A percentile compares a stretch with the other conserved stretches of the same genome.
phyloP scores from a whole-genome alignment of 1,140 invertebrate genomes.

The Sminthurinus signatus region DNA sequence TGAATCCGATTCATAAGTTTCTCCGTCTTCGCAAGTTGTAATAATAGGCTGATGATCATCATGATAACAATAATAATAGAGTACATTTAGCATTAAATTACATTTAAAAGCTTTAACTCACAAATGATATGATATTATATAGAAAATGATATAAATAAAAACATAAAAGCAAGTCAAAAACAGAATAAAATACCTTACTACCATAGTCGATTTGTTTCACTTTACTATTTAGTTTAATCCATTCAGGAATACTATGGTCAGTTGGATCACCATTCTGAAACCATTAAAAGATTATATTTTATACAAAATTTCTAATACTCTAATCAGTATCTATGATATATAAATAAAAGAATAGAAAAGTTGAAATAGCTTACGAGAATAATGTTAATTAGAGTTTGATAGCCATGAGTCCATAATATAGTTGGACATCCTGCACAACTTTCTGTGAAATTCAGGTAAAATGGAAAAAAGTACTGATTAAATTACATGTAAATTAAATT shows the following conservation, averaged over 20 bases:
- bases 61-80: too few relatives aligned
- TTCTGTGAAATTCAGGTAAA: too few relatives aligned
- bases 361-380: conserved; percentile 21
- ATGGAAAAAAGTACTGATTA: too few relatives aligned
- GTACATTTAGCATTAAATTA: too few relatives aligned
- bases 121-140: background rate
- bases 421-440: conserved; percentile 41
- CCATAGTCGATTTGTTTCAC: conserved; percentile 5
- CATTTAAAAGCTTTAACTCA: too few relatives aligned
- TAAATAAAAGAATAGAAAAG: background rate
- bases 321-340: background rate
- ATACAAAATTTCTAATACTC: background rate
- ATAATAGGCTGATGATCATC: conserved; percentile 8
- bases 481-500: too few relatives aligned
- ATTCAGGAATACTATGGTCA: conserved; percentile 10
- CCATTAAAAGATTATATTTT: background rate
- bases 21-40: conserved; percentile 43
- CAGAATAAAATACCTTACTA: background rate
- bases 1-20: conserved; percentile 54
- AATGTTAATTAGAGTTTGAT: conserved; percentile 24
- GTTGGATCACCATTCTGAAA: conserved; percentile 5
- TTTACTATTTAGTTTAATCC: conserved; percentile 12
- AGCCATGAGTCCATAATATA: conserved; percentile 40
- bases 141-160: background rate
- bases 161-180: background rate